Evolutionary conservation across 2,797 vertebrate genomes (phyloP).

Genomic region (Neoniphon sammara): DNA sequence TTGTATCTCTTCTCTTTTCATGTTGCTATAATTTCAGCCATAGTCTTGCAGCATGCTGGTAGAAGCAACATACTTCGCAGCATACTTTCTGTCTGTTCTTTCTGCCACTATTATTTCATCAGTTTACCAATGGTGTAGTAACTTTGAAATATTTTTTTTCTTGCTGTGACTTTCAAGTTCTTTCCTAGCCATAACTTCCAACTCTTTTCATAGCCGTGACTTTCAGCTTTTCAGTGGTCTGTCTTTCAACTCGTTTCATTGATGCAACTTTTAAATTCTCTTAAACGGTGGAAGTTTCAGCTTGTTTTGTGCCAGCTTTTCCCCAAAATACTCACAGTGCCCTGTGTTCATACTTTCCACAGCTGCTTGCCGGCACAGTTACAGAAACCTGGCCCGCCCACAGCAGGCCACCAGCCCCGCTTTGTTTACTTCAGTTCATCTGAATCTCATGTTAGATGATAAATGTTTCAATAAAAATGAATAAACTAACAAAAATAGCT

Average conservation of each 20-base stretch:
- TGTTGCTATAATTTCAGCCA: background rate
- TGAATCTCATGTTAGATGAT: background rate
- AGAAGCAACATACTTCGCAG: background rate
- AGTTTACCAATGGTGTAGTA: background rate
- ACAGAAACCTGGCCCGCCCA: background rate
- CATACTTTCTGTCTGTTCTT: background rate
- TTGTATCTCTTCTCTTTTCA: background rate
- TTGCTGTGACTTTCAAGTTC: constrained; percentile 19
- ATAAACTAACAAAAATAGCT: background rate
- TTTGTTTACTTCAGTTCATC: background rate
- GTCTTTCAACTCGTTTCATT: background rate
- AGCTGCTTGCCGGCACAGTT: background rate
- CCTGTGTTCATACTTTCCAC: background rate
- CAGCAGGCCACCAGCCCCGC: background rate
- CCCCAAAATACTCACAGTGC: background rate
- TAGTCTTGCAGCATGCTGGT: background rate
- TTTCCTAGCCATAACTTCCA: constrained; percentile 1
- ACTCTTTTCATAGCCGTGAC: background rate
- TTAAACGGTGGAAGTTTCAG: background rate
- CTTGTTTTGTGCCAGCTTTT: background rate
- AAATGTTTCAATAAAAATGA: background rate
- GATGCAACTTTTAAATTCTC: constrained; percentile 14
- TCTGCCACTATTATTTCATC: constrained; percentile 12
- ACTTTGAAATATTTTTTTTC: constrained; percentile 23
- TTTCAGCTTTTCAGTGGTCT: constrained; percentile 10